Base-by-base conservation (phyloP, 23 tunicate species). In the Oikopleura vanhoeffeni region DNA sequence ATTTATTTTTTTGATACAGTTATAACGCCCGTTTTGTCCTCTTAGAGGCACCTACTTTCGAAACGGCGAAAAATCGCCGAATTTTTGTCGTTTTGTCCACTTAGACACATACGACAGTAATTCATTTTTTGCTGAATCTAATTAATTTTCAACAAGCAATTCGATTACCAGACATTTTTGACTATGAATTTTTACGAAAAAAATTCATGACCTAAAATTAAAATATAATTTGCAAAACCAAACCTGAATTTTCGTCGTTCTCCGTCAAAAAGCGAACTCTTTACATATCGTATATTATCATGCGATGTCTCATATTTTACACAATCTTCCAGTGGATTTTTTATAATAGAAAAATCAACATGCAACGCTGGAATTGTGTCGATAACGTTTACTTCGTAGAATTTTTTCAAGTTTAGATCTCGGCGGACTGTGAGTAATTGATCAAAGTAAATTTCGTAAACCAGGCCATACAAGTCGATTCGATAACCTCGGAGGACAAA, bases 361-460 rank as follows among this genome's bases (percentile, higher is more conserved):
- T 30, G 4, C 3, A 71, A 4, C 79, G 35, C 35, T 30, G 79
- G 79, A 71, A 71, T 71, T 30, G 79, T 24, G 38, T 71, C 79
- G 38, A 71, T 71, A 18, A 71, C 64, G 13, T 49, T 49, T 13
- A 49, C 24, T 8, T 49, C 24, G 24, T 49, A 49, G 18, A 49
- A 13, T 24, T 49, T 49, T 49, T 49, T 49, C 24, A 49, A 49
- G 64, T 49, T 49, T 24, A 49, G 24, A 24, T 49, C 64, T 49
- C 64, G 64, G 64, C 64, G 64, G 24, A 13, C 13, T 24, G 27
- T 71, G 3, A 71, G 35, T 2, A 71, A 30, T 38, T 30, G 79
- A 33, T 71, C 79, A 71, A 71, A 71, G 38, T 71, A 30, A 71
- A 71, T 30, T 30, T 71, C 79, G 38, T 71, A 71, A 30, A 71